Evolutionary conservation across 2,797 vertebrate species (phyloP), one percentile per base, ranked within the genome.

Genomic region (Pangasius djambal): DNA sequence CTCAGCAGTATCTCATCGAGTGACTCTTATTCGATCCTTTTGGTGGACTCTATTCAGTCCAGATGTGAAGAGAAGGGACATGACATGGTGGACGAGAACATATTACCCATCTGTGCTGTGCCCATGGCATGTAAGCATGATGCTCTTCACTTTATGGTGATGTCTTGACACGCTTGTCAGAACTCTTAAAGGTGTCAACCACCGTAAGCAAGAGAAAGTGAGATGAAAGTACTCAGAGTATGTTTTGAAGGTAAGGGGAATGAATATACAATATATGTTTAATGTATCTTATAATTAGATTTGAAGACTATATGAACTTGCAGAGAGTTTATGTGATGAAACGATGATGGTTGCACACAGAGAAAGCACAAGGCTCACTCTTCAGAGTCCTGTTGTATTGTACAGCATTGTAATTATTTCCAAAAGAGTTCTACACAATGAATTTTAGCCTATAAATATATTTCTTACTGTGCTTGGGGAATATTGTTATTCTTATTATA

Each of bases 391-490:
- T 96, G 96, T 96, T 98, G 97, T 97, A 97, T 96, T 98, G 97
- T 97, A 97, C 95, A 96, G 96, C 97, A 97, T 95, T 97, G 97
- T 98, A 97, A 98, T 97, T 97, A 97, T 95, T 96, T 96, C 89
- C 94, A 94, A 94, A 95, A 97, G 95, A 97, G 96, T 97, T 97
- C 97, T 97, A 97, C 95, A 96, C 95, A 95, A 97, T 96, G 96
- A 95, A 97, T 97, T 97, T 98, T 97, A 98, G 96, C 96, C 95
- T 96, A 97, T 97, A 96, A 97, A 96, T 97, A 96, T 96, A 93
- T 97, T 98, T 97, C 96, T 97, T 97, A 97, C 96, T 96, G 96
- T 98, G 95, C 96, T 97, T 97, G 96, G 95, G 96, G 91, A 95
- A 95, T 95, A 95, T 90, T 94, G 95, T 96, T 95, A 92, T 95